These are phyloP conservation scores for Herpailurus yagouaroundi DNA, from an alignment of 2,113 vertebrate species.

Conservation along the genomic window DNA sequence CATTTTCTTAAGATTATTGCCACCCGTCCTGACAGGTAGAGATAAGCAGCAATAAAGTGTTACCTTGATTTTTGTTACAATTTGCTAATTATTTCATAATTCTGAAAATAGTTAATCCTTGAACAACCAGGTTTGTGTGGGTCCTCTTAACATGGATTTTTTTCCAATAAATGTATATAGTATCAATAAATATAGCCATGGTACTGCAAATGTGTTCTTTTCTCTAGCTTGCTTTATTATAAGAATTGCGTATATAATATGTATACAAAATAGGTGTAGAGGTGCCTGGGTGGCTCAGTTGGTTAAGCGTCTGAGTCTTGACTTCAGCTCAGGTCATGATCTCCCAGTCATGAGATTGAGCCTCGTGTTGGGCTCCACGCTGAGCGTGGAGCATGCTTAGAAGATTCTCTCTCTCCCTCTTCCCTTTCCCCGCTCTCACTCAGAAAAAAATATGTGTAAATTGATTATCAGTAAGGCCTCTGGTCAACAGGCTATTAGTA, in stretches of 20 bases:
- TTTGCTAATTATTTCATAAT: slow-evolving; percentile 13
- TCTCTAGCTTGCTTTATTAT: neutral
- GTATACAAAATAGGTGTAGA: neutral
- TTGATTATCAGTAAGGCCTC: neutral
- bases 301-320: too few relatives aligned
- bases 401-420: too few relatives aligned
- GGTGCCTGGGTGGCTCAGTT: too few relatives aligned
- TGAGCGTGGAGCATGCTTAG: too few relatives aligned
- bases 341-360: too few relatives aligned
- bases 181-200: neutral
- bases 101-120: neutral
- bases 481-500: neutral
- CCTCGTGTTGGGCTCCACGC: too few relatives aligned
- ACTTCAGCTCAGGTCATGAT: too few relatives aligned
- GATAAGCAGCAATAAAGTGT: neutral
- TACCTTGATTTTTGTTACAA: neutral
- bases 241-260: neutral
- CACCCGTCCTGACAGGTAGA: neutral
- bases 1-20: neutral
- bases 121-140: neutral
- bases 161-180: neutral
- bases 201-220: neutral
- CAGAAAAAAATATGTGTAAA: neutral
- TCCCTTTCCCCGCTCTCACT: too few relatives aligned
- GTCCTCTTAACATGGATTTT: neutral